phyloP scores from a whole-genome alignment of 2,113 vertebrate species.

The Pongo abelii region DNA sequence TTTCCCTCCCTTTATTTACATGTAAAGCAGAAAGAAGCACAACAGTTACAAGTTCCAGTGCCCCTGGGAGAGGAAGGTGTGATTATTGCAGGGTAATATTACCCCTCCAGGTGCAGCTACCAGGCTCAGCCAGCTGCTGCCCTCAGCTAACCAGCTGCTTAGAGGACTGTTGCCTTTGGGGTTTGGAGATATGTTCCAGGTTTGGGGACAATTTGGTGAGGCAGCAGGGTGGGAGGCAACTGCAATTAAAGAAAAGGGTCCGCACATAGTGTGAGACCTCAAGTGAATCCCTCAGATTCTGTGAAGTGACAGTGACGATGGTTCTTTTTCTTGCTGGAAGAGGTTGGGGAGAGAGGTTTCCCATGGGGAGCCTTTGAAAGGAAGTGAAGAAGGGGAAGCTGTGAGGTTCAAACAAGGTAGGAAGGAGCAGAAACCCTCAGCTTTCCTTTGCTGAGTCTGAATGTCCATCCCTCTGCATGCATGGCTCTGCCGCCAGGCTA shows the following conservation, averaged over 20 bases:
- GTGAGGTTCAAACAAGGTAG: not conserved
- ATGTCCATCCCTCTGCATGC: not conserved
- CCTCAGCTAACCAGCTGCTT: not conserved
- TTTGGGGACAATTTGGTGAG: not conserved
- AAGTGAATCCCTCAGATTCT: not conserved
- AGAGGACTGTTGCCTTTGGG: not conserved
- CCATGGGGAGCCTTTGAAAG: not conserved
- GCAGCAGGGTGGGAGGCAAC: not conserved
- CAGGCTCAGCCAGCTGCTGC: not conserved
- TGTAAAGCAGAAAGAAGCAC: conserved; percentile 53
- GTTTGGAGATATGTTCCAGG: not conserved
- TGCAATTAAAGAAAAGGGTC: not conserved
- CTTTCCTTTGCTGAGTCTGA: not conserved
- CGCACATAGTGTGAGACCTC: not conserved
- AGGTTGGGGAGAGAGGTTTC: not conserved
- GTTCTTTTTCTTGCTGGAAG: not conserved
- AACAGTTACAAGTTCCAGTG: conserved; percentile 36
- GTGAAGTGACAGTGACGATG: not conserved
- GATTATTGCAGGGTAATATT: conserved; percentile 20
- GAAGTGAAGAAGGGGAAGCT: not conserved
- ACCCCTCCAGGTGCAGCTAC: not conserved
- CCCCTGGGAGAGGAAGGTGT: conserved; percentile 23
- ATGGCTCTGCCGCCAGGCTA: too few species aligned
- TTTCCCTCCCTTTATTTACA: conserved; percentile 59
- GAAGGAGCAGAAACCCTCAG: not conserved